Evolutionary conservation across 2,113 vertebrate species (phyloP), one percentile per base, ranked within the genome.

Genomic region (Passer montanus): DNA sequence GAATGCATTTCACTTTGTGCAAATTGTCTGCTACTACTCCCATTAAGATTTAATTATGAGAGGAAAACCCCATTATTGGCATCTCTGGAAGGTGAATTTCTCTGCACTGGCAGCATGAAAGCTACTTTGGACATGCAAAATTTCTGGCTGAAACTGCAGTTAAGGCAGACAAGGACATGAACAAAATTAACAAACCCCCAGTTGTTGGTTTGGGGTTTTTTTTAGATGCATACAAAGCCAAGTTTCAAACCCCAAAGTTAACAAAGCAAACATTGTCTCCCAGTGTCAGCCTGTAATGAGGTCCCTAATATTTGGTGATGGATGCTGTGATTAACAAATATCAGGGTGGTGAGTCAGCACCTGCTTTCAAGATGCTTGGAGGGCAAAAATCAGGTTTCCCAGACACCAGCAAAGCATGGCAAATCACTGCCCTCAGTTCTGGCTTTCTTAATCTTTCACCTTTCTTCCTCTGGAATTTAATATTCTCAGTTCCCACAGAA

Each of bases 391-490:
- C 76, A 87, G 60, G 24, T 68, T 92, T 89, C 50, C n/a, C 64
- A 92, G 68, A 63, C 77, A 92, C 35, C 76, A 89, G 39, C 39
- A 92, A 94, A 59, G 79, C 64, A 87, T 56, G 30, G 44, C 52
- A 90, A 94, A 96, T 76, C 52, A 68, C 21, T 82, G 56, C 30
- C 28, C 33, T 78, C 43, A 13, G 4, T n/a, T 49, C 30, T 75
- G n/a, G 3, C 49, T 74, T 87, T 81, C 56, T 87, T 94, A 84
- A 68, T 89, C 56, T 60, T 84, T 75, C 79, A 78, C 56, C 33
- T 95, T 93, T 91, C 56, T 93, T 68, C 35, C 20, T 68, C 27
- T 84, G 80, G 80, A 93, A 94, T 93, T 58, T 81, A 89, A 84
- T 96, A 81, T 64, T 68, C 52, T 87, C 59, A 11, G 64, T 94